Base-by-base conservation (phyloP, 2,888 invertebrate species). In the Eudemis profundana region DNA sequence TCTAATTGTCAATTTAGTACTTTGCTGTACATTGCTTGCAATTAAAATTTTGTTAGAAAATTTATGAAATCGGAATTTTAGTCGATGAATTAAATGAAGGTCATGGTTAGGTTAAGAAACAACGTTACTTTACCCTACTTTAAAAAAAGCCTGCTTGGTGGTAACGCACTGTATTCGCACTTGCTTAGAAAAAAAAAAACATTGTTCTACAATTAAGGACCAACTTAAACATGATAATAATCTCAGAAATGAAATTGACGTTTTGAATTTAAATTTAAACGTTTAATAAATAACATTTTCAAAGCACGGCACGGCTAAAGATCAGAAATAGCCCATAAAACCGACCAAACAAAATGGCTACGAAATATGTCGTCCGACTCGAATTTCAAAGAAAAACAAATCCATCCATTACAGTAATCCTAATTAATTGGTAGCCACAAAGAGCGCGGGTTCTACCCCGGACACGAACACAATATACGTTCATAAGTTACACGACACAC, bases 401-500 rank as follows among this genome's bases (percentile, higher is more conserved):
- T 49, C 36, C 33, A 44, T 60, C 59, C 40, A 67, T 49, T 29
- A 61, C 53, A 4, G 29, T 69, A 69, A 69, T 68, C 66, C 66
- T 59, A 66, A 69, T 69, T 59, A 69, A 69, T 68, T 69, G 46
- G 27, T 44, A 36, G 10, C 51, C 40, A 27, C 60, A 60, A 61
- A 54, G 56, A 49, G 15, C 46, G 15, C n/a, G 47, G 23, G 15
- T 38, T 12, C 17, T 40, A 49, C 10, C 38, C 27, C n/a, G 57
- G 15, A 17, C 33, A 7, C 3, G 47, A 17, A 36, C 19, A 40
- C 17, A 42, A 33, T 29, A 5, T 4, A 61, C 17, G 46, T 14
- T 29, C 44, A 53, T 33, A 53, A 14, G 36, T 23, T 29, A 46
- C 29, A 47, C 61, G 51, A 29, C 54, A 61, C 44, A 54, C 17